Evolutionary conservation across 2,888 invertebrate species (phyloP).

Genomic region (Papilio demoleus): DNA sequence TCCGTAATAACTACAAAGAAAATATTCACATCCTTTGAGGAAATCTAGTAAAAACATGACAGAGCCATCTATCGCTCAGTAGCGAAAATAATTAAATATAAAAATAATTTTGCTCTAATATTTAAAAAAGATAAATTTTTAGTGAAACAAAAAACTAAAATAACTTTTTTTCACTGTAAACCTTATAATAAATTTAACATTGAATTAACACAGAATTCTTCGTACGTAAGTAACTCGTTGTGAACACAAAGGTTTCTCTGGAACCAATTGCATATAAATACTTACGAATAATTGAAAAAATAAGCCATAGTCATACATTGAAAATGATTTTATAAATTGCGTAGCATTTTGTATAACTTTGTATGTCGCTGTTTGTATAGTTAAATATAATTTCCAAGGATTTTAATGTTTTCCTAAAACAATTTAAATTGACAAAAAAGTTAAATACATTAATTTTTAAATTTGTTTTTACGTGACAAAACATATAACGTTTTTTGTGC

Average conservation of each 20-base stretch:
- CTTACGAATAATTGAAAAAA: not conserved
- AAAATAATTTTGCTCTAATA: too few species aligned
- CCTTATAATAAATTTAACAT: not conserved
- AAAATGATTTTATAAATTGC: too few species aligned
- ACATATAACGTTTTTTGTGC: not conserved
- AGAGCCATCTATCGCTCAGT: slow-evolving; percentile 21
- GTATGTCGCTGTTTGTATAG: too few species aligned
- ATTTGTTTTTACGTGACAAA: not conserved
- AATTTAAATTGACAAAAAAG: too few species aligned
- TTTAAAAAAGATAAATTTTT: too few species aligned
- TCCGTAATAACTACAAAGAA: too few species aligned
- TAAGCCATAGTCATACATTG: not conserved
- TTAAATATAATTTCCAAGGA: too few species aligned
- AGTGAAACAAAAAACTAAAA: too few species aligned
- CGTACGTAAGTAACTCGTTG: slow-evolving; percentile 5
- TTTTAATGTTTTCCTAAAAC: too few species aligned
- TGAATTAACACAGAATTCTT: slow-evolving; percentile 2
- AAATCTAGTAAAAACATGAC: not conserved
- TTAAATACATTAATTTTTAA: not conserved
- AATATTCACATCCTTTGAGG: too few species aligned
- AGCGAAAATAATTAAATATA: not conserved
- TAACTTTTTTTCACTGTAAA: too few species aligned
- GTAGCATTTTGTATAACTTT: too few species aligned
- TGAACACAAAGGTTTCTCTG: not conserved
- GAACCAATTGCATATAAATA: slow-evolving; percentile 7